Evolutionary conservation across 2,888 invertebrate species (phyloP), one percentile per base, ranked within the genome.

Genomic region (Drosophila putrida): DNA sequence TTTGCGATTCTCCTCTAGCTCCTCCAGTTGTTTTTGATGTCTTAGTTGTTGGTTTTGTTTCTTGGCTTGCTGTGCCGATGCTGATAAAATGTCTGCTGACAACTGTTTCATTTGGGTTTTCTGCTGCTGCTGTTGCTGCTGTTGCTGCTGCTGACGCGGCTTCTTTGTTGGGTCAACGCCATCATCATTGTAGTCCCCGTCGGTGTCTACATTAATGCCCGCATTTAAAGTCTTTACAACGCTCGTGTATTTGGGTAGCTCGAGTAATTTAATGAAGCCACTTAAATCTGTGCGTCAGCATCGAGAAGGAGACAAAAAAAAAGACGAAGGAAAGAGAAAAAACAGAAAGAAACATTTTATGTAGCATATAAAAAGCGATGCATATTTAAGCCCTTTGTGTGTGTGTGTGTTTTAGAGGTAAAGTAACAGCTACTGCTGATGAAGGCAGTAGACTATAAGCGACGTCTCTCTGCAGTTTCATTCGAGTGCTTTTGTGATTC

Each of bases 191-290:
- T 60, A 69, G 59, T 80, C 58, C 70, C 64, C 71, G 62, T 76
- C 71, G 75, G 72, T 75, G 88, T 78, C 85, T 75, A 87, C 85
- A 86, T 89, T 88, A 88, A 90, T 90, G 75, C 84, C 91, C 80
- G 87, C 84, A 87, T 91, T 90, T 75, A 92, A 85, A 75, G 91
- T 91, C 88, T 89, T 92, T 62, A 92, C 90, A 74, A 92, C 83
- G 75, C 88, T 92, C 70, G 91, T 91, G 80, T 92, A 93, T 81
- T 92, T 90, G 69, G 91, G 87, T 71, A 86, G 87, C 80, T 92
- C 90, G 41, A 92, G 90, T 75, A 91, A 90, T 85, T 91, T 90
- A 82, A 93, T 90, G 84, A 93, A 91, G 81, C 91, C 90, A 90
- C 90, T 91, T 85, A 93, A 88, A 86, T 91, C 92, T 93, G 88